phyloP scores from a whole-genome alignment of 1,140 invertebrate species.

The Philotrypesis tridentata region DNA sequence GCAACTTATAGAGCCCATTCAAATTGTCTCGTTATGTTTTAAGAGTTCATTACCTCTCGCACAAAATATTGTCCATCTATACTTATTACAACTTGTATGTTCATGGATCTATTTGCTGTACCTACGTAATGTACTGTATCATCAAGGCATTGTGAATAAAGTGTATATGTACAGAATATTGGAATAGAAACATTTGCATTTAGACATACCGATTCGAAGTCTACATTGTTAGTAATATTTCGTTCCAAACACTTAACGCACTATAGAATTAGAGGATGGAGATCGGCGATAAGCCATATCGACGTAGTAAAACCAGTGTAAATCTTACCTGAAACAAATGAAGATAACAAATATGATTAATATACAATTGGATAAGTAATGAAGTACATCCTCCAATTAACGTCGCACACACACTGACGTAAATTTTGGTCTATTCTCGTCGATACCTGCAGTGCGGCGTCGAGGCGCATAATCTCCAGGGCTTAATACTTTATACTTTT shows the following conservation, averaged over 20 bases:
- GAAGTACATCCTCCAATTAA: neutral
- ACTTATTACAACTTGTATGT: too few relatives aligned
- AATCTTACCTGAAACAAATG: conserved; percentile 39
- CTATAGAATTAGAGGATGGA: neutral
- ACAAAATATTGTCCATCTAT: too few relatives aligned
- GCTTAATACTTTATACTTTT: neutral
- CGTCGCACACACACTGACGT: neutral
- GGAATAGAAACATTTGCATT: too few relatives aligned
- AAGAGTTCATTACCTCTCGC: too few relatives aligned
- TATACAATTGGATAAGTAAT: neutral
- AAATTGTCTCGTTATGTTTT: too few relatives aligned
- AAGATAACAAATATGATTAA: neutral
- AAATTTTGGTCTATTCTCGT: neutral
- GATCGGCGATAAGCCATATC: neutral
- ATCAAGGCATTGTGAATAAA: too few relatives aligned
- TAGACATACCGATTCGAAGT: neutral
- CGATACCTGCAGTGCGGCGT: conserved; percentile 5
- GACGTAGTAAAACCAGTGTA: neutral
- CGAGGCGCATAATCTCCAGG: neutral
- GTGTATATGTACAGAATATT: too few relatives aligned
- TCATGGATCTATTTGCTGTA: too few relatives aligned
- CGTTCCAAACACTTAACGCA: neutral
- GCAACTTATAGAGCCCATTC: too few relatives aligned
- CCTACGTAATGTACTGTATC: too few relatives aligned
- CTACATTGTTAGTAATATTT: neutral